phyloP scores from a whole-genome alignment of 1,140 invertebrate genomes.

The Danaus plexippus region DNA sequence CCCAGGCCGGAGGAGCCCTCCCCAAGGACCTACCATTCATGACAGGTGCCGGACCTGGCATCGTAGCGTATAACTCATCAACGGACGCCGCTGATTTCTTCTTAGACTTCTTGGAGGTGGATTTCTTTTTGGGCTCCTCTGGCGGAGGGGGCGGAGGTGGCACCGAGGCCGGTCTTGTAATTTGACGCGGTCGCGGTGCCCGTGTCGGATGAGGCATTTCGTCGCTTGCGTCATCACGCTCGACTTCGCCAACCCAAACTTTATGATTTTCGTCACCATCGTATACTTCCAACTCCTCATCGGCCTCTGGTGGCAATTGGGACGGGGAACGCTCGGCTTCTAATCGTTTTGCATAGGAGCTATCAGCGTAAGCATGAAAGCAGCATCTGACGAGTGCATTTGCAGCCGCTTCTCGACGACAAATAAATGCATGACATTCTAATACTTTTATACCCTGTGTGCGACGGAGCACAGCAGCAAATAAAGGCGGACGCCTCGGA shows the following conservation, averaged over 20 bases:
- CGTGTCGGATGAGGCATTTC: constrained; percentile 84
- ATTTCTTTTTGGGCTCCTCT: constrained; percentile 74
- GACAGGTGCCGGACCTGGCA: constrained; percentile 55
- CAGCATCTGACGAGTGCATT: constrained; percentile 95
- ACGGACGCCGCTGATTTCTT: constrained; percentile 60
- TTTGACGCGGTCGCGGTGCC: constrained; percentile 84
- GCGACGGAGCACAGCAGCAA: constrained; percentile 94
- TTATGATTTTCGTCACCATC: constrained; percentile 95
- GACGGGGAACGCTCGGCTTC: constrained; percentile 71
- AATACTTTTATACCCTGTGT: constrained; percentile 98
- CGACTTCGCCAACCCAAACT: constrained; percentile 87
- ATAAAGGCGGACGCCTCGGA: constrained; percentile 92
- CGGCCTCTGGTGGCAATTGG: constrained; percentile 73
- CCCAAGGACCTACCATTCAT: constrained; percentile 71
- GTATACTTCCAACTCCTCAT: constrained; percentile 84
- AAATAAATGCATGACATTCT: constrained; percentile 99
- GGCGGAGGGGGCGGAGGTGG: constrained; percentile 84
- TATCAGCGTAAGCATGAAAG: constrained; percentile 96
- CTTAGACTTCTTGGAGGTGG: constrained; percentile 71
- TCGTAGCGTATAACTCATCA: constrained; percentile 57
- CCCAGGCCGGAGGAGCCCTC: constrained; percentile 62
- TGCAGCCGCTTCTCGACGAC: constrained; percentile 94
- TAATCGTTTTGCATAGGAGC: constrained; percentile 89
- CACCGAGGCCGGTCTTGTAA: constrained; percentile 81
- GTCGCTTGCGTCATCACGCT: constrained; percentile 81